Evolutionary conservation across 2,113 vertebrate genomes (phyloP), one percentile per base, ranked within the genome.

Genomic region (Electrona antarctica): DNA sequence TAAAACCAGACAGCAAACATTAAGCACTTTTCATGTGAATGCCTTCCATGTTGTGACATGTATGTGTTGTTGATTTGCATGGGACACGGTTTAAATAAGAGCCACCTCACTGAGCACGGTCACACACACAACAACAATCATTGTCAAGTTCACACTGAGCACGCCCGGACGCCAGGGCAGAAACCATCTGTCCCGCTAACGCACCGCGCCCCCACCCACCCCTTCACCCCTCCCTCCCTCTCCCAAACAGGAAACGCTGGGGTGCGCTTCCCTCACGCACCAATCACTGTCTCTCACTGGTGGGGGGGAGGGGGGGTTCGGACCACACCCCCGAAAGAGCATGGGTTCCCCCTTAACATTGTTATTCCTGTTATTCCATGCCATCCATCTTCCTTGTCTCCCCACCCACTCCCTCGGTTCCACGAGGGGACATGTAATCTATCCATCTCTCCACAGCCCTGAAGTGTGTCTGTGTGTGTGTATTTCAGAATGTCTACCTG

Each of bases 41-140:
- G 70, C 70, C 60, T 41, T 75, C 62, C 48, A 14, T 83, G 41
- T 70, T 74, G 48, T 74, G 48, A 10, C 47, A 72, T 73, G 59
- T 8, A 72, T 73, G 59, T 8, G 21, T 3, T 90, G 87, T 3
- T 90, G 87, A 92, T 92, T 88, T 91, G 92, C 92, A 93, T 93
- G 90, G 47, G 57, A 79, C 21, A 3, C 73, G 74, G 60, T 81
- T 75, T 49, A 75, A 88, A 6, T 61, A 13, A 63, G 33, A 77
- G 50, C 47, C n/a, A 5, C 7, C 9, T 77, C 78, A 80, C 59
- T 66, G 63, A 77, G 74, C 78, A 87, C 66, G 63, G 51, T n/a
- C 33, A 56, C 57, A 69, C 69, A 73, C 67, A 68, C 87, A n/a
- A n/a, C n/a, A n/a, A 71, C 28, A 63, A 58, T 89, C 73, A 57